These are phyloP conservation scores for Lasius platythorax DNA, from an alignment of 2,888 invertebrate genomes.

Conservation along the genomic window DNA sequence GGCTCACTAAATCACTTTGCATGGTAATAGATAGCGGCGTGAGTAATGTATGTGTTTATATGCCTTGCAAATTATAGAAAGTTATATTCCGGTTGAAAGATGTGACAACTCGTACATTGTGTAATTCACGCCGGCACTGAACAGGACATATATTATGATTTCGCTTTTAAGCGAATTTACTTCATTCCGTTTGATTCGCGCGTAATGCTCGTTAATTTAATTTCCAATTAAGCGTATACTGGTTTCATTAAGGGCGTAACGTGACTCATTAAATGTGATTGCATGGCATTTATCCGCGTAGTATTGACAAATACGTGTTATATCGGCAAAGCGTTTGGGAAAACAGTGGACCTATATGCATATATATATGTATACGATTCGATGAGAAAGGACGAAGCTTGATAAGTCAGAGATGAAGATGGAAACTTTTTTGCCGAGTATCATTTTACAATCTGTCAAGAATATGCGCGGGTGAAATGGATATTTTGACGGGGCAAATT, in stretches of 20 bases:
- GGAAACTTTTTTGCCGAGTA: neutral
- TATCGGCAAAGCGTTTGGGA: conserved; percentile 32
- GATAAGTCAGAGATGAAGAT: neutral
- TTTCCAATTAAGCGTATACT: conserved; percentile 71
- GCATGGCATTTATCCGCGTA: conserved; percentile 63
- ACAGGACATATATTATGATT: conserved; percentile 67
- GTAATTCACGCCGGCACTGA: conserved; percentile 39
- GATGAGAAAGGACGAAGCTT: neutral
- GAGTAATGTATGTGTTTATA: conserved; percentile 5
- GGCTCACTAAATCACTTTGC: neutral
- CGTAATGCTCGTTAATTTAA: conserved; percentile 72
- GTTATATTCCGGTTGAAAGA: conserved; percentile 29
- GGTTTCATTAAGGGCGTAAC: conserved; percentile 70
- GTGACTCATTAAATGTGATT: conserved; percentile 68
- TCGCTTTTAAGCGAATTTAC: conserved; percentile 70
- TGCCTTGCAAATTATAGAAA: conserved; percentile 12
- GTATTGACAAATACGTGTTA: conserved; percentile 58
- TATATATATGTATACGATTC: neutral
- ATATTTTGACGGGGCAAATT: conserved; percentile 31
- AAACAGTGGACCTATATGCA: neutral
- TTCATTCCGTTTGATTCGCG: conserved; percentile 71
- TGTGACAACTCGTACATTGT: conserved; percentile 17
- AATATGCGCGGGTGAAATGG: neutral
- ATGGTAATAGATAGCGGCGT: neutral
- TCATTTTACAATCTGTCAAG: conserved; percentile 20